phyloP scores from a whole-genome alignment of 2,888 invertebrate genomes.

The Hedya salicella region DNA sequence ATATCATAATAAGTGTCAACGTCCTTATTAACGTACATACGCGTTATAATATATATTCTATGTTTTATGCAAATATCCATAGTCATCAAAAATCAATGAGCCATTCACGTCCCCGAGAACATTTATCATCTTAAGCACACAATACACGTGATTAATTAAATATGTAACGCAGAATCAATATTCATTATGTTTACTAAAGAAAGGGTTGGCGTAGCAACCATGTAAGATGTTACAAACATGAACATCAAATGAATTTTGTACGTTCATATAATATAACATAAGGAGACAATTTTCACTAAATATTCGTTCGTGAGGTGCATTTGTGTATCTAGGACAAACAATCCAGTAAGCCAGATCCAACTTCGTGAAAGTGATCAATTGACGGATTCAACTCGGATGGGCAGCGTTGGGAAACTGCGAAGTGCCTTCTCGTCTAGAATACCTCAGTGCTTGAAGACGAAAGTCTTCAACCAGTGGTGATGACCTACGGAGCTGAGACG shows the following conservation, averaged over 20 bases:
- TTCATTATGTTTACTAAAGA: conserved; percentile 32
- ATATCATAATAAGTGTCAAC: no score
- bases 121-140: conserved; percentile 40
- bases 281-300: background rate
- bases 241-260: conserved; percentile 1
- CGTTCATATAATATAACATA: background rate
- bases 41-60: background rate
- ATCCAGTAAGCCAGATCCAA: no score
- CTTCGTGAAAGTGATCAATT: no score
- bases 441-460: no score
- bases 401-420: no score
- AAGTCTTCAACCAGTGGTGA: no score
- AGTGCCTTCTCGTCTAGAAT: no score
- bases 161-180: conserved; percentile 36
- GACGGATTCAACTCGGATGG: no score
- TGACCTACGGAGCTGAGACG: no score
- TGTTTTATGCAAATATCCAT: conserved; percentile 49
- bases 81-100: conserved; percentile 79
- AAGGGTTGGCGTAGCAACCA: conserved; percentile 8
- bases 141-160: conserved; percentile 43
- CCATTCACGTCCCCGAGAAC: conserved; percentile 53
- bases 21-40: background rate
- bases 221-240: background rate
- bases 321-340: no score
- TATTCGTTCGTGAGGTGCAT: no score